Conservation (phyloP, 1,140 invertebrate species). For the Ctenoplectra terminalis region DNA sequence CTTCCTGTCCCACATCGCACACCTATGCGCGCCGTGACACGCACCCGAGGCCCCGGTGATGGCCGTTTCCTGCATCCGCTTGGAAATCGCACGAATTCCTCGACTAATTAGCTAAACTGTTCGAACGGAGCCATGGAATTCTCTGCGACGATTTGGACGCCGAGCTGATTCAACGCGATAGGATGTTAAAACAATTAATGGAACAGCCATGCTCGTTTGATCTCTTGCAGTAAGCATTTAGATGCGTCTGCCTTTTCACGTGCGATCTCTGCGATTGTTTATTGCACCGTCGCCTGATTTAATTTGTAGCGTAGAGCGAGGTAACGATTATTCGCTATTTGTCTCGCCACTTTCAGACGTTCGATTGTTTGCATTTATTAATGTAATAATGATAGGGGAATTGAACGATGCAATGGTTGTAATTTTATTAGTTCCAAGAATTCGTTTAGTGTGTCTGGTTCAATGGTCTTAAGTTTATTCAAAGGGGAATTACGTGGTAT, state of each 20-base stretch:
- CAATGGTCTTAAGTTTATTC: neutral
- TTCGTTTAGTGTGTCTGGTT: too few relatives aligned
- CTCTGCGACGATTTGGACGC: neutral
- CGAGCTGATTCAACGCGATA: neutral
- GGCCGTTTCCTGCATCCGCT: slow-evolving; percentile 57
- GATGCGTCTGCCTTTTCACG: neutral
- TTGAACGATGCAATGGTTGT: neutral
- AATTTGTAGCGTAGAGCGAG: neutral
- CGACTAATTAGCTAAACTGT: slow-evolving; percentile 51
- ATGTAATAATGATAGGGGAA: neutral
- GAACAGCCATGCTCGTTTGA: neutral
- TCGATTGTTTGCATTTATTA: slow-evolving; percentile 2
- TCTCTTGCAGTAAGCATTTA: neutral
- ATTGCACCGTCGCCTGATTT: neutral
- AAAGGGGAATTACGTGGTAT: neutral
- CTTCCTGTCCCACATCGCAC: slow-evolving; percentile 54
- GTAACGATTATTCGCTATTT: neutral
- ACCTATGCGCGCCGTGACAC: neutral
- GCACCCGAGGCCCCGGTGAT: slow-evolving; percentile 38
- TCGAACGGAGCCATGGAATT: neutral
- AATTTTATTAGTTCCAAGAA: too few relatives aligned
- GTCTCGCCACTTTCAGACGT: neutral
- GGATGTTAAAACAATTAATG: slow-evolving; percentile 31
- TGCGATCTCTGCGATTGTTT: neutral
- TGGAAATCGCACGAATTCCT: slow-evolving; percentile 45